These are phyloP conservation scores for Amiota communis DNA, from an alignment of 2,888 invertebrate genomes.

Conservation along the genomic window DNA sequence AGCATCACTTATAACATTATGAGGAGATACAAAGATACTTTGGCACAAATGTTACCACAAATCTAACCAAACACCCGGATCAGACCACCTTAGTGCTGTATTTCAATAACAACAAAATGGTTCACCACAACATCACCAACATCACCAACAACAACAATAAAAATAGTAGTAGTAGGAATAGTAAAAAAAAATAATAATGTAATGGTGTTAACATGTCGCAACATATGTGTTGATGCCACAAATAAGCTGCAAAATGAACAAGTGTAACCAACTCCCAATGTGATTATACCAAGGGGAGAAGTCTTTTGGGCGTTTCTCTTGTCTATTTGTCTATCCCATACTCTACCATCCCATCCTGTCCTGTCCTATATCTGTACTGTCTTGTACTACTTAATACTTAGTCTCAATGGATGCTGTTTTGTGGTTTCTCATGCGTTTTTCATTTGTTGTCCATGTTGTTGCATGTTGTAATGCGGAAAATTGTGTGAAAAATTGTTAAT, in stretches of 20 bases:
- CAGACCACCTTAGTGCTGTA: conserved; percentile 4
- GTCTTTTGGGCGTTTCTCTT: too few species aligned
- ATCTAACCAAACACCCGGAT: conserved; percentile 52
- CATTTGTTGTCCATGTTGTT: conserved; percentile 8
- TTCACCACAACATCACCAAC: conserved; percentile 36
- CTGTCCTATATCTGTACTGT: background rate
- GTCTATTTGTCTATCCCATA: too few species aligned
- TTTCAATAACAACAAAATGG: conserved; percentile 43
- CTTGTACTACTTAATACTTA: too few species aligned
- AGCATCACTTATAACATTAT: background rate
- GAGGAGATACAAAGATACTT: conserved; percentile 53
- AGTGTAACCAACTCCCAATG: background rate
- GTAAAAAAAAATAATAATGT: conserved; percentile 5
- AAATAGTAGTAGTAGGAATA: background rate
- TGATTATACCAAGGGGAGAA: background rate
- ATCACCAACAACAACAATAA: conserved; percentile 53
- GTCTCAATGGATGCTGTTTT: conserved; percentile 19
- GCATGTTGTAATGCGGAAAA: conserved; percentile 46
- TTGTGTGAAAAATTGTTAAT: conserved; percentile 38
- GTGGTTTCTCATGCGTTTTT: conserved; percentile 22
- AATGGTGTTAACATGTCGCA: conserved; percentile 53
- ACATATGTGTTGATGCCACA: conserved; percentile 51
- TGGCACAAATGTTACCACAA: conserved; percentile 64
- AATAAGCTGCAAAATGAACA: conserved; percentile 20
- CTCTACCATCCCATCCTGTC: background rate